phyloP scores from a whole-genome alignment of 2,888 invertebrate genomes.

The Odontomyia ornata region DNA sequence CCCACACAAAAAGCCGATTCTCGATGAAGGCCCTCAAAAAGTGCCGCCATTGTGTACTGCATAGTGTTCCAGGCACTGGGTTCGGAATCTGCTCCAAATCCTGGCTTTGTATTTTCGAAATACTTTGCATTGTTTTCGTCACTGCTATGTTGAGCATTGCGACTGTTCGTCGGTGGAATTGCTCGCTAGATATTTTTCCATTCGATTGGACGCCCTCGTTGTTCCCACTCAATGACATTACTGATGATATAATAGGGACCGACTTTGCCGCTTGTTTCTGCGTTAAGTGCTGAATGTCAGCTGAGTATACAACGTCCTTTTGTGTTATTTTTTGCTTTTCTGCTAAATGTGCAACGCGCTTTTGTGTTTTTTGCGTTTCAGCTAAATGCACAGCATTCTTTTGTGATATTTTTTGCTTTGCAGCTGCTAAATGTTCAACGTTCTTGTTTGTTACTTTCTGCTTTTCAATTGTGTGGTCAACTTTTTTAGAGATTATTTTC shows the following conservation, averaged over 20 bases:
- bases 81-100: constrained; percentile 60
- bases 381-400: no score
- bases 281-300: background rate
- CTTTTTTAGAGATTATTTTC: no score
- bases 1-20: constrained; percentile 59
- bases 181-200: background rate
- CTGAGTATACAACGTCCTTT: no score
- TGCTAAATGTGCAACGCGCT: no score
- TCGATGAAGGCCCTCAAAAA: constrained; percentile 59
- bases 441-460: no score
- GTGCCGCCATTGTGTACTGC: constrained; percentile 50
- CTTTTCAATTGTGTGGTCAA: no score
- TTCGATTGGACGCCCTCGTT: background rate
- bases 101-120: constrained; percentile 56
- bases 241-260: constrained; percentile 44
- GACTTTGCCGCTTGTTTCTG: background rate
- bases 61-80: constrained; percentile 52
- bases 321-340: no score
- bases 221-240: constrained; percentile 39
- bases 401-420: no score
- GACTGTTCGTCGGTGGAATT: constrained; percentile 30
- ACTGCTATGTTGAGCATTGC: constrained; percentile 47
- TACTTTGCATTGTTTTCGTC: constrained; percentile 49
- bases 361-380: no score
- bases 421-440: no score